Evolutionary conservation across 2,113 vertebrate species (phyloP).

Genomic region (Phalacrocorax aristotelis): DNA sequence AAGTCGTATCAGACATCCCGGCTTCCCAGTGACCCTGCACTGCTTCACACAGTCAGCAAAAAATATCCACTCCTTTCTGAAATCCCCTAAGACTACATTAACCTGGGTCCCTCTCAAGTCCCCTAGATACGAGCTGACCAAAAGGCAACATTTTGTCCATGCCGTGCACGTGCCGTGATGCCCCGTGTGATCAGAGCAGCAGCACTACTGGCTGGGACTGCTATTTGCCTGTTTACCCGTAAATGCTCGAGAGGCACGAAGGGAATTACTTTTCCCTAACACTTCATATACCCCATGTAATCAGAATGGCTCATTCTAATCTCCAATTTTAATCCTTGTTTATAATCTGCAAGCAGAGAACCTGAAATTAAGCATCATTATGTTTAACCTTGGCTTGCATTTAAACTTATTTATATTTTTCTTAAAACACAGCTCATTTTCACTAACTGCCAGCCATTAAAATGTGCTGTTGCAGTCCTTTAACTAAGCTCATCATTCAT

Average conservation of each 20-base stretch:
- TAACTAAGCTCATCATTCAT: not conserved
- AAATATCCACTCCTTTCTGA: not conserved
- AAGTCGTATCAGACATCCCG: not conserved
- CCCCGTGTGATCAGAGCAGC: not conserved
- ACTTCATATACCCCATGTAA: not conserved
- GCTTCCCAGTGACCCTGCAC: not conserved
- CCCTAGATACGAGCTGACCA: not conserved
- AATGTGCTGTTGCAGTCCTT: not conserved
- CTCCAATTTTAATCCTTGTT: not conserved
- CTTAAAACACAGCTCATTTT: not conserved
- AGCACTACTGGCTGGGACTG: not conserved
- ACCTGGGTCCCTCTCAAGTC: not conserved
- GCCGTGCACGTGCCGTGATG: accelerated
- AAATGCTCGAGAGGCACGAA: not conserved
- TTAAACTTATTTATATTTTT: not conserved
- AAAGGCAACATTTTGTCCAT: not conserved
- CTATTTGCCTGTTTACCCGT: not conserved
- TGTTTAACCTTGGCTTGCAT: not conserved
- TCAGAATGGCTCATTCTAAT: not conserved
- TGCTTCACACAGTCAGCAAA: not conserved
- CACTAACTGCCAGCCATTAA: not conserved
- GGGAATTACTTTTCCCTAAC: not conserved
- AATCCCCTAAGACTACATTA: not conserved
- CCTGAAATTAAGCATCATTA: not conserved
- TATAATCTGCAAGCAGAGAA: not conserved